Conservation (phyloP, 2,113 vertebrate species). For the Calypte anna region DNA sequence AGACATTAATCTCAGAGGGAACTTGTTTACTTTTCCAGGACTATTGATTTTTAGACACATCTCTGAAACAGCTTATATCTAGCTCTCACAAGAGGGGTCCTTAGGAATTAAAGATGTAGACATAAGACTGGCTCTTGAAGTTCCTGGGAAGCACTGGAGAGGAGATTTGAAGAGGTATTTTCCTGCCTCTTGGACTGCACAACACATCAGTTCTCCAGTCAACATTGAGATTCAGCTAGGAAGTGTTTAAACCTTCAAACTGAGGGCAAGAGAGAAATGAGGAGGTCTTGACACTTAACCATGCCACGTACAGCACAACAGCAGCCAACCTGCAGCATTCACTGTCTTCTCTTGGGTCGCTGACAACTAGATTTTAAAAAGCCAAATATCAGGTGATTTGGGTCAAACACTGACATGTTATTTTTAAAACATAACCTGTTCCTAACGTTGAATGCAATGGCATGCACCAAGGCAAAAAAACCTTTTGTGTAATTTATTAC, state of each 20-base stretch:
- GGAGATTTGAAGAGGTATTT: background rate
- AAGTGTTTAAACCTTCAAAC: background rate
- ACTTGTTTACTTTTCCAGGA: conserved; percentile 2
- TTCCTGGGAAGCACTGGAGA: background rate
- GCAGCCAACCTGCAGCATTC: background rate
- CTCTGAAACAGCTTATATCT: background rate
- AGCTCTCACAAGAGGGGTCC: background rate
- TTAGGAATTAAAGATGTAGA: background rate
- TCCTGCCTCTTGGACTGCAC: background rate
- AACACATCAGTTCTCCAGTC: background rate
- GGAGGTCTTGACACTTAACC: rapidly evolving
- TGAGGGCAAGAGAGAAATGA: background rate
- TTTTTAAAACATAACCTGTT: background rate
- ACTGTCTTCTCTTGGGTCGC: background rate
- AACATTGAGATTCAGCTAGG: background rate
- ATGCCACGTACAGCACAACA: rapidly evolving
- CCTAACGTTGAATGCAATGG: background rate
- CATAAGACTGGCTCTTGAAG: background rate
- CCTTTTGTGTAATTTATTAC: background rate
- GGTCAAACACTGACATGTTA: background rate
- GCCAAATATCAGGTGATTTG: background rate
- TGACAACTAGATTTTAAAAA: background rate
- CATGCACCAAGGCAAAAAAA: background rate
- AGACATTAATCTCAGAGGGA: background rate
- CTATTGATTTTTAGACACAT: conserved; percentile 13